Evolutionary conservation across 2,888 invertebrate genomes (phyloP).

Genomic region (Melieria crassipennis): DNA sequence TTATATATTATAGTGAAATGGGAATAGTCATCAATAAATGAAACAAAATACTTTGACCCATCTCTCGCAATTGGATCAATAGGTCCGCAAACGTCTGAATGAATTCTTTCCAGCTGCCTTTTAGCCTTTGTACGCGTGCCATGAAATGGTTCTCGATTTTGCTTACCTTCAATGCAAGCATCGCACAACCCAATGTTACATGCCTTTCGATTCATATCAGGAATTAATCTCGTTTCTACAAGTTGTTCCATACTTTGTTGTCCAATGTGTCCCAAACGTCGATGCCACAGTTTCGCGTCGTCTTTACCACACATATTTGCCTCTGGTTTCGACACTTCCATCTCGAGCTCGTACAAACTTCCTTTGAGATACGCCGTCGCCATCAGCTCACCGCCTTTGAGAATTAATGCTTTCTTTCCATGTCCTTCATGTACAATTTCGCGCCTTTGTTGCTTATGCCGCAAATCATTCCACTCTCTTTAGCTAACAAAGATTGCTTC

Average conservation of each 20-base stretch:
- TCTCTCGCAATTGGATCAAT: not conserved
- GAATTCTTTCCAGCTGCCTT: constrained; percentile 5
- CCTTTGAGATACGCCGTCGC: too few species aligned
- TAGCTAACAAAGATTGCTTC: constrained; percentile 23
- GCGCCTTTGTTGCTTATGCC: constrained; percentile 5
- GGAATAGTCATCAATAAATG: constrained; percentile 52
- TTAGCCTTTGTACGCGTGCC: not conserved
- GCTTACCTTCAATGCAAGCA: too few species aligned
- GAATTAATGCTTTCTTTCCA: constrained; percentile 15
- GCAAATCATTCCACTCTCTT: constrained; percentile 19
- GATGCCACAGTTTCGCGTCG: too few species aligned
- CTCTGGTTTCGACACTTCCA: too few species aligned
- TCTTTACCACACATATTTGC: too few species aligned
- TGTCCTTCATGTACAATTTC: constrained; percentile 21
- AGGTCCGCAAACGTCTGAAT: constrained; percentile 51
- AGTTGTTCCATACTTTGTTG: too few species aligned
- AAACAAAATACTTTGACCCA: constrained; percentile 42
- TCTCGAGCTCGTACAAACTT: too few species aligned
- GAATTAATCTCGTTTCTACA: too few species aligned
- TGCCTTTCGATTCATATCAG: too few species aligned
- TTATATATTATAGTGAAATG: not conserved
- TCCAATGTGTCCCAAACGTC: too few species aligned
- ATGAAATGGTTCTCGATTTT: too few species aligned
- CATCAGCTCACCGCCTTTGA: not conserved
- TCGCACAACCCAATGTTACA: too few species aligned